Percentiles rank a stretch among this genome's conserved stretches.
Evolutionary conservation across 2,113 vertebrate species (phyloP).

Genomic region (Odontophorus gujanensis): DNA sequence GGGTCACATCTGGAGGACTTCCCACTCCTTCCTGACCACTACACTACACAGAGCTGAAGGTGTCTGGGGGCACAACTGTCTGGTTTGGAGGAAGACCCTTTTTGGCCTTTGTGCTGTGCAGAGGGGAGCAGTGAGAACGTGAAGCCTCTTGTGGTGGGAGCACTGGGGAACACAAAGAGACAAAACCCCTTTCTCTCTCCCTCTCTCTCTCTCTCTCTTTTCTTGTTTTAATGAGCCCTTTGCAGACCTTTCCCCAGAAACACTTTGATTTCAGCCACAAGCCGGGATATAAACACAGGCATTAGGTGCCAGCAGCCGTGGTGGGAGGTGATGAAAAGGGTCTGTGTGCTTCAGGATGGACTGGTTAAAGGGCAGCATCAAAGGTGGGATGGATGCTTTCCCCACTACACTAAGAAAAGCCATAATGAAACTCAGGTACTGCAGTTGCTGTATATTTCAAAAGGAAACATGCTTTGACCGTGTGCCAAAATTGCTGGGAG

Average conservation of each 20-base stretch:
- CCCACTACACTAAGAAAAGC: not conserved
- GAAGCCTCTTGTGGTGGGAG: not conserved
- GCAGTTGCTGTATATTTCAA: not conserved
- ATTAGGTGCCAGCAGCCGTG: not conserved
- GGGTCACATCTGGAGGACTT: not conserved
- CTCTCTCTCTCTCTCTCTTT: not conserved
- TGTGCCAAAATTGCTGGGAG: not conserved
- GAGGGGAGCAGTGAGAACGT: not conserved
- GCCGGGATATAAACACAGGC: not conserved
- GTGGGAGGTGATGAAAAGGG: slow-evolving; percentile 28
- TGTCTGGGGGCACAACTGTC: not conserved
- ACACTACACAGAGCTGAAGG: not conserved
- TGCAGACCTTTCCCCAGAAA: slow-evolving; percentile 11
- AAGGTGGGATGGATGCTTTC: not conserved
- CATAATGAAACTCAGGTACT: not conserved
- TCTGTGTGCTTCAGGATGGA: not conserved
- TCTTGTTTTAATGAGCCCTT: not conserved
- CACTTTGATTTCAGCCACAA: slow-evolving; percentile 36
- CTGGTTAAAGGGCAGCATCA: slow-evolving; percentile 44
- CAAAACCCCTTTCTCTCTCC: not conserved
- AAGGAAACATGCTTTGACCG: slow-evolving; percentile 40
- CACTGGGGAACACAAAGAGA: not conserved
- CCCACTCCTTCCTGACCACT: not conserved
- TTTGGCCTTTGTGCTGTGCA: not conserved
- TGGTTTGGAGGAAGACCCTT: not conserved